Conservation (phyloP, 2,888 invertebrate genomes). For the Calameuta pallipes region DNA sequence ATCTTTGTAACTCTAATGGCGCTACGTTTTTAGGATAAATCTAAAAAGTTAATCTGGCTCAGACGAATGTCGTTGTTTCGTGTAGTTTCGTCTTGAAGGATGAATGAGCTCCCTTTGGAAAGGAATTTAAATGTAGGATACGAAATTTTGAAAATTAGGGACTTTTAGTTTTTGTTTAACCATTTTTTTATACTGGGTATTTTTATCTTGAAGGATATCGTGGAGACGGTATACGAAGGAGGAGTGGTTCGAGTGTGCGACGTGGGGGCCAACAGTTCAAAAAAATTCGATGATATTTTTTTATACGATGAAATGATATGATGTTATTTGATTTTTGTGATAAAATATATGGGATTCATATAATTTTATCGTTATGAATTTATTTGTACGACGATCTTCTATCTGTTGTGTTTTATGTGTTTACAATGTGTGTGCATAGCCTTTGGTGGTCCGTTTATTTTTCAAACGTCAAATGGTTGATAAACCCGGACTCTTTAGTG, state of each 20-base stretch:
- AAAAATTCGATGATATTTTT: neutral
- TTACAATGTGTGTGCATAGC: neutral
- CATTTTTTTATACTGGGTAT: neutral
- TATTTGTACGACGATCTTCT: neutral
- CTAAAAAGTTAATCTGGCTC: conserved; percentile 20
- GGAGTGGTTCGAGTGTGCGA: neutral
- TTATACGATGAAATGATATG: neutral
- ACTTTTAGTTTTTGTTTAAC: neutral
- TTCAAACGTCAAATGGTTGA: neutral
- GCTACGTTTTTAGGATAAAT: neutral
- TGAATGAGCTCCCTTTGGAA: neutral
- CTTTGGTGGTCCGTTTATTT: neutral
- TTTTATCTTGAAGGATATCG: neutral
- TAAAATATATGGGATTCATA: neutral
- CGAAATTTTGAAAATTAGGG: neutral
- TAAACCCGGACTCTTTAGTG: neutral
- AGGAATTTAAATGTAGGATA: neutral
- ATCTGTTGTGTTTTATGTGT: neutral
- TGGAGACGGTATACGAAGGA: neutral
- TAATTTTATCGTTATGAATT: neutral
- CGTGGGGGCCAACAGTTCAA: neutral
- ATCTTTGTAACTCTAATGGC: neutral
- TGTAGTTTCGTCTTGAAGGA: neutral
- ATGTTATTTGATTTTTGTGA: neutral
- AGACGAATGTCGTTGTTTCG: conserved; percentile 11